Evolutionary conservation across 2,888 invertebrate genomes (phyloP).

Genomic region (Athalia circularis): DNA sequence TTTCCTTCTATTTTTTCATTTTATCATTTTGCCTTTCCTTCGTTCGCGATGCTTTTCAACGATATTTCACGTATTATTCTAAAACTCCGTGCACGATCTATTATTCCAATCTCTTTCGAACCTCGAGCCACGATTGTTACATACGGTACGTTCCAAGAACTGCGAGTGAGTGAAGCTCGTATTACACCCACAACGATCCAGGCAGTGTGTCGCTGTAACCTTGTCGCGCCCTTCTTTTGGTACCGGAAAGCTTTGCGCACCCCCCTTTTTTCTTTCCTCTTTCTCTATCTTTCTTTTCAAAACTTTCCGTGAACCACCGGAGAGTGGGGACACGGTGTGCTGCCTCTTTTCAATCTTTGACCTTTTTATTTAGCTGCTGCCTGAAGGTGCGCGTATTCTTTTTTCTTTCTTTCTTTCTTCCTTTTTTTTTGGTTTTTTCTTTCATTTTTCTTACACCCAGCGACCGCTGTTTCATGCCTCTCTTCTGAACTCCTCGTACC

Average conservation of each 20-base stretch:
- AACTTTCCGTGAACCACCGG: background rate
- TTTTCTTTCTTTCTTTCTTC: background rate
- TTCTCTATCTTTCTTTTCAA: constrained; percentile 7
- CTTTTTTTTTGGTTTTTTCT: background rate
- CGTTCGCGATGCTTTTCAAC: constrained; percentile 17
- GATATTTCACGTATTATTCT: constrained; percentile 8
- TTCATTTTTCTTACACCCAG: too few relatives aligned
- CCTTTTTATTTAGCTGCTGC: background rate
- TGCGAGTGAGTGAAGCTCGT: constrained; percentile 5
- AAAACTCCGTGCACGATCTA: constrained; percentile 15
- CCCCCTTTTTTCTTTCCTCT: background rate
- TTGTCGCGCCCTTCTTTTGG: constrained; percentile 2
- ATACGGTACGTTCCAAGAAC: background rate
- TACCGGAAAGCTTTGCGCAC: background rate
- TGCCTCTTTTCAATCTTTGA: constrained; percentile 34
- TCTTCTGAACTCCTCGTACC: too few relatives aligned
- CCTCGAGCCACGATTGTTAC: constrained; percentile 26
- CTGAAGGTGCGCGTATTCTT: background rate
- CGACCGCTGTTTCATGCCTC: too few relatives aligned
- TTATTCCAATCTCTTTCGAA: constrained; percentile 37
- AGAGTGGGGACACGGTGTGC: background rate
- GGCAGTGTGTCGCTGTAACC: constrained; percentile 18
- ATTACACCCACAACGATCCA: constrained; percentile 4
- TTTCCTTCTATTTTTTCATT: background rate
- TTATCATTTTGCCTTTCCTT: background rate